Conservation (phyloP, 1,140 invertebrate genomes). For the Ptiloglossa arizonensis region DNA sequence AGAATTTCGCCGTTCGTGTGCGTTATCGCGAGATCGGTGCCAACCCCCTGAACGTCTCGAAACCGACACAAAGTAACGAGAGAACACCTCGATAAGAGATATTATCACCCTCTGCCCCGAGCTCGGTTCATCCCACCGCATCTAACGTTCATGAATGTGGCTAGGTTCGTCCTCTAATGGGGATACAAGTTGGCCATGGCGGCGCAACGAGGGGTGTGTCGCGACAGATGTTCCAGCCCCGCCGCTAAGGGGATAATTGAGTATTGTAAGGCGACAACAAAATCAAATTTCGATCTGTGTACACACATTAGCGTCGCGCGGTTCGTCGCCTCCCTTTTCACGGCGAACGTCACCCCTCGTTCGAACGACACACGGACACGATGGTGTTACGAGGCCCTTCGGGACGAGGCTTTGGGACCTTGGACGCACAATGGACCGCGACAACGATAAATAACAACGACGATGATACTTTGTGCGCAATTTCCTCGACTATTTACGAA, state of each 20-base stretch:
- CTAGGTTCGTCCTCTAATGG: constrained; percentile 55
- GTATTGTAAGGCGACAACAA: constrained; percentile 77
- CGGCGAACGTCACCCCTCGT: constrained; percentile 6
- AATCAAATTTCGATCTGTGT: constrained; percentile 71
- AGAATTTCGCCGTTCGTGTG: too few relatives aligned
- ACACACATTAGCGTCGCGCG: constrained; percentile 41
- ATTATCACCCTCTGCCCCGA: constrained; percentile 24
- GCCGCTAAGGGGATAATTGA: constrained; percentile 71
- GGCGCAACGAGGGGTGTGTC: constrained; percentile 44
- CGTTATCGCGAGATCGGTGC: too few relatives aligned
- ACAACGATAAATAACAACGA: constrained; percentile 15
- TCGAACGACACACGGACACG: constrained; percentile 16
- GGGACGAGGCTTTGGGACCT: not conserved
- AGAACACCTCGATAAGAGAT: constrained; percentile 35
- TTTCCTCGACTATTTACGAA: constrained; percentile 11
- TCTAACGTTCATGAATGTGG: constrained; percentile 60
- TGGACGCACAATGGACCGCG: not conserved
- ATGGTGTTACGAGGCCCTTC: constrained; percentile 5
- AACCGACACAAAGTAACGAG: too few relatives aligned
- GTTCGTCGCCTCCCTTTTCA: constrained; percentile 33
- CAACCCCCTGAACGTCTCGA: too few relatives aligned
- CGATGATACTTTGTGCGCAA: not conserved
- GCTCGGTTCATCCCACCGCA: not conserved
- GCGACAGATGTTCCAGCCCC: constrained; percentile 66
- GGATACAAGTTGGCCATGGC: constrained; percentile 57